Evolutionary conservation across 2,888 invertebrate species (phyloP).

Genomic region (Xestobium rufovillosum): DNA sequence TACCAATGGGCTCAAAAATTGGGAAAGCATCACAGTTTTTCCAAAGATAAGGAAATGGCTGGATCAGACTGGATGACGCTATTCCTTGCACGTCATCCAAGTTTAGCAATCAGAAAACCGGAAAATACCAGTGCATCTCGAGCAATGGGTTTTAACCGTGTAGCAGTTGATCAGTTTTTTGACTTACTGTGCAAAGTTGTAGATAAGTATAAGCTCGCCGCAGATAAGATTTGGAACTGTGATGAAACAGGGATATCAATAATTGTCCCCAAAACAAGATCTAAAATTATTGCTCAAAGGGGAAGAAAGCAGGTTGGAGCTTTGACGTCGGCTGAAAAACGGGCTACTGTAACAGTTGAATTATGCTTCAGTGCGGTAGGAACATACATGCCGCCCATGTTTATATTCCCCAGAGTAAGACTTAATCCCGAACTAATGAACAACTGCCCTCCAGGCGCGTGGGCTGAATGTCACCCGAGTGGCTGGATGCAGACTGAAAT

Average conservation of each 20-base stretch:
- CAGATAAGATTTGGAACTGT: slow-evolving; percentile 25
- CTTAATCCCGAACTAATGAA: slow-evolving; percentile 26
- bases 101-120: slow-evolving; percentile 19
- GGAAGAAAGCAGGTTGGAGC: slow-evolving; percentile 10
- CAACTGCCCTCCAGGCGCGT: slow-evolving; percentile 26
- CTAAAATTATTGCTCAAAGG: slow-evolving; percentile 24
- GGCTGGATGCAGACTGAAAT: slow-evolving; percentile 15
- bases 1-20: too few species aligned
- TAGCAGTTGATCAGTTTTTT: slow-evolving; percentile 23
- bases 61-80: slow-evolving; percentile 17
- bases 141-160: slow-evolving; percentile 32
- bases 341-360: slow-evolving; percentile 23
- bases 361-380: slow-evolving; percentile 26
- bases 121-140: slow-evolving; percentile 29
- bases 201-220: slow-evolving; percentile 27
- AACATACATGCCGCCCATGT: too few species aligned
- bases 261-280: slow-evolving; percentile 25
- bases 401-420: too few species aligned
- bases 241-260: slow-evolving; percentile 34
- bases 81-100: slow-evolving; percentile 6
- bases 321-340: slow-evolving; percentile 24
- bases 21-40: slow-evolving; percentile 12
- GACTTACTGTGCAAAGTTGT: slow-evolving; percentile 22
- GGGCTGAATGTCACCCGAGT: slow-evolving; percentile 17
- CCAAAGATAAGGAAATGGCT: slow-evolving; percentile 12